These are phyloP conservation scores for Hydropotes inermis DNA, from an alignment of 2,113 vertebrate species.

Conservation along the genomic window DNA sequence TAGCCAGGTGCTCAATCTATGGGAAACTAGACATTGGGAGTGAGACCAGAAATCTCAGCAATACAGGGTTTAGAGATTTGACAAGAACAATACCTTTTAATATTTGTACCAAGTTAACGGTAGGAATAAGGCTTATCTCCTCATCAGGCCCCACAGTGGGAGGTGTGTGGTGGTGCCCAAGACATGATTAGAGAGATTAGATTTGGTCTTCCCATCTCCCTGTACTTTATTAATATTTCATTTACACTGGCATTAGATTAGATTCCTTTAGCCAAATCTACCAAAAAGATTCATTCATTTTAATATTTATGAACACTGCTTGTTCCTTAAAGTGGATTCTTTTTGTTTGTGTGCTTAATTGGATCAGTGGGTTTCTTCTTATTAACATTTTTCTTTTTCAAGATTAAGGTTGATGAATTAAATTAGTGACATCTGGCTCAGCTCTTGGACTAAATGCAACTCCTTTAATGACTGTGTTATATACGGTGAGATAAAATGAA, in stretches of 20 bases:
- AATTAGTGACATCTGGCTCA: constrained; percentile 42
- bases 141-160: background rate
- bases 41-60: background rate
- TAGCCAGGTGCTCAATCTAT: background rate
- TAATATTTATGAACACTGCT: constrained; percentile 70
- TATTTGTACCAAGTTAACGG: constrained; percentile 56
- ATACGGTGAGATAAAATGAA: background rate
- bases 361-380: constrained; percentile 60
- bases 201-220: constrained; percentile 56
- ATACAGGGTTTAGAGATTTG: background rate
- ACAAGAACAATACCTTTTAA: constrained; percentile 62
- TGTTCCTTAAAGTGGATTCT: constrained; percentile 53
- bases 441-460: background rate
- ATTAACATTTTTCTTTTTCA: constrained; percentile 63
- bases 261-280: constrained; percentile 72
- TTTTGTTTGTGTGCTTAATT: constrained; percentile 61
- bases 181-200: constrained; percentile 75
- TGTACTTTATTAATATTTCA: constrained; percentile 77
- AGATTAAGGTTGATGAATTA: constrained; percentile 52
- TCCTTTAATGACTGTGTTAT: constrained; percentile 32
- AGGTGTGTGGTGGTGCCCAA: constrained; percentile 54
- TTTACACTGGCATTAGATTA: constrained; percentile 75
- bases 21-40: background rate
- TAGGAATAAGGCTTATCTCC: constrained; percentile 52
- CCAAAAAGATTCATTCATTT: constrained; percentile 61